phyloP scores from a whole-genome alignment of 1,140 invertebrate genomes.

The Subanguina moxae region DNA sequence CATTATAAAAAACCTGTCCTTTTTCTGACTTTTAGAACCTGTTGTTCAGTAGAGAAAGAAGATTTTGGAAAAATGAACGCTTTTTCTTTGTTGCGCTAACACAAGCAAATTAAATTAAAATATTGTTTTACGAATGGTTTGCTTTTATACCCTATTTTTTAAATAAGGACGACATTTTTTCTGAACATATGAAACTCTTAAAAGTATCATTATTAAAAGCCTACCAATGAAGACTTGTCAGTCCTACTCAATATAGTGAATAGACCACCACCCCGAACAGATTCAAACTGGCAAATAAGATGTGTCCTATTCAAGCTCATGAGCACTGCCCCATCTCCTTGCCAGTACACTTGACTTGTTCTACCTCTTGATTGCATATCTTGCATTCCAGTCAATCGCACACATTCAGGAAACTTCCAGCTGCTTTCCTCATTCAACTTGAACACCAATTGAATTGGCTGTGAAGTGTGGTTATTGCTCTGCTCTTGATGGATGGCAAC shows the following conservation, averaged over 20 bases:
- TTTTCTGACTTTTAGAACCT: no score
- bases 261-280: slow-evolving; percentile 15
- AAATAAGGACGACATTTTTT: no score
- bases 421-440: slow-evolving; percentile 28
- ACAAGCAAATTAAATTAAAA: no score
- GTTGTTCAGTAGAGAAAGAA: no score
- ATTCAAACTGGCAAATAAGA: not conserved
- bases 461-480: slow-evolving; percentile 23
- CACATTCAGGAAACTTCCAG: slow-evolving; percentile 51
- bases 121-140: no score
- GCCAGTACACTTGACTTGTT: not conserved
- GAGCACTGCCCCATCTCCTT: not conserved
- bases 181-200: no score
- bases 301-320: not conserved
- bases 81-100: no score
- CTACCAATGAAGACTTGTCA: slow-evolving; percentile 35
- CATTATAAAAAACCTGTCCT: no score
- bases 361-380: slow-evolving; percentile 37
- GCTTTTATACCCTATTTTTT: no score
- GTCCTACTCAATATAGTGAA: slow-evolving; percentile 40
- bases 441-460: slow-evolving; percentile 39
- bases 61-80: no score
- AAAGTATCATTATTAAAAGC: slow-evolving; percentile 12
- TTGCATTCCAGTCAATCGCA: slow-evolving; percentile 49
- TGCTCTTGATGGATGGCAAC: slow-evolving; percentile 16